Conservation (phyloP, 2,113 vertebrate species). For the Passer montanus region DNA sequence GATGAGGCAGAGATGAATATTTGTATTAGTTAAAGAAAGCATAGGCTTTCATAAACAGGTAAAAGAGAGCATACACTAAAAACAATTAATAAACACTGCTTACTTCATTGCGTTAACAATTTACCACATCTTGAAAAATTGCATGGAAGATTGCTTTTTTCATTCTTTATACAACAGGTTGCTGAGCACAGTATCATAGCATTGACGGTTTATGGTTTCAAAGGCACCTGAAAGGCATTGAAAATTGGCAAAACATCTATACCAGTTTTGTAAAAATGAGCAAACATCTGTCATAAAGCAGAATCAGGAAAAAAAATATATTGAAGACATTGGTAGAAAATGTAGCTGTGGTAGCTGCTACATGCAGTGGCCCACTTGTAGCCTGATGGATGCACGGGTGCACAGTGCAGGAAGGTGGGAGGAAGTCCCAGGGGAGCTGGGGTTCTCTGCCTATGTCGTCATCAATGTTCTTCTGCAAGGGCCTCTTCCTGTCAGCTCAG, state of each 20-base stretch:
- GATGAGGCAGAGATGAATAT: neutral
- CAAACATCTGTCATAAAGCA: neutral
- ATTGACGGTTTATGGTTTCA: neutral
- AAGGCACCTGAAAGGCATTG: neutral
- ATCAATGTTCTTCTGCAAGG: neutral
- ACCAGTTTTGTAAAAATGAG: fast-evolving
- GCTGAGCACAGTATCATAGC: neutral
- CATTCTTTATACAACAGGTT: neutral
- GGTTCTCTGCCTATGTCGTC: neutral
- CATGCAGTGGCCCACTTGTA: neutral
- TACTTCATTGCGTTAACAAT: neutral
- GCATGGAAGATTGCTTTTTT: neutral
- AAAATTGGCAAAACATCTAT: neutral
- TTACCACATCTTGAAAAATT: neutral
- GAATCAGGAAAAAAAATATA: fast-evolving
- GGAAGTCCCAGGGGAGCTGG: neutral
- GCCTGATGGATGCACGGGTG: neutral
- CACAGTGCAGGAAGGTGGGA: neutral
- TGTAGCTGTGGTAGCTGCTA: neutral
- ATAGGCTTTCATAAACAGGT: neutral
- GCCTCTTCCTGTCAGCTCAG: neutral
- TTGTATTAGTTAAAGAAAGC: neutral
- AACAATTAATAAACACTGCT: neutral
- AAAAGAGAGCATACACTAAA: neutral
- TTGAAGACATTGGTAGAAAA: neutral